Percentiles rank a stretch among this genome's conserved stretches.
phyloP scores from a whole-genome alignment of 2,113 vertebrate genomes.

The Grammomys dolichurus region DNA sequence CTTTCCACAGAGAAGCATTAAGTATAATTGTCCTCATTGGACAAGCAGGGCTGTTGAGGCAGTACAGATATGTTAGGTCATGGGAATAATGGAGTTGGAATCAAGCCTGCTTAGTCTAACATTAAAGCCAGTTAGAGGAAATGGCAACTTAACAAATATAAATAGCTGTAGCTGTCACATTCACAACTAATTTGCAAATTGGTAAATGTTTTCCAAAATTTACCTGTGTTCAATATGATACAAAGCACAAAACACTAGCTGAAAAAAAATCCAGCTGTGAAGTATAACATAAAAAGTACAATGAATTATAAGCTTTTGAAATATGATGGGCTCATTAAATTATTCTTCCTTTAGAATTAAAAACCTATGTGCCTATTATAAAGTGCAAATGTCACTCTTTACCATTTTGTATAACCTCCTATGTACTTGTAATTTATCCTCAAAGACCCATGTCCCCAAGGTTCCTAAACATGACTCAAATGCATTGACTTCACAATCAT shows the following conservation, averaged over 20 bases:
- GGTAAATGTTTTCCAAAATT: conserved; percentile 14
- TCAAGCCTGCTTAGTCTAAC: not conserved
- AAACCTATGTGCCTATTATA: not conserved
- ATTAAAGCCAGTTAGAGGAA: not conserved
- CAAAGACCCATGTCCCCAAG: not conserved
- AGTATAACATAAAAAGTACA: not conserved
- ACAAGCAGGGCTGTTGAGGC: not conserved
- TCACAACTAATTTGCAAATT: not conserved
- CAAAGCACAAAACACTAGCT: not conserved
- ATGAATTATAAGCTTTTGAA: not conserved
- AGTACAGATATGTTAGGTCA: not conserved
- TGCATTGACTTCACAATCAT: not conserved
- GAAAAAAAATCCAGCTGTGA: conserved; percentile 41
- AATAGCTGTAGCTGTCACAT: conserved; percentile 20
- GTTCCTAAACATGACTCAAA: conserved; percentile 8
- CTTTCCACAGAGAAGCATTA: not conserved
- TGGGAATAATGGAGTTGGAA: not conserved
- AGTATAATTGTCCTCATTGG: not conserved
- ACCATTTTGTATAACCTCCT: not conserved
- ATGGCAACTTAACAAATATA: not conserved
- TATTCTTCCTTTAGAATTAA: conserved; percentile 31
- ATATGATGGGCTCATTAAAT: not conserved
- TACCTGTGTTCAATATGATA: conserved; percentile 15
- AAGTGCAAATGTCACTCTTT: not conserved
- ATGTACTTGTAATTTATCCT: not conserved